Evolutionary conservation across 2,797 vertebrate species (phyloP), one percentile per base, ranked within the genome.

Genomic region (Chlorospingus semifuscus): DNA sequence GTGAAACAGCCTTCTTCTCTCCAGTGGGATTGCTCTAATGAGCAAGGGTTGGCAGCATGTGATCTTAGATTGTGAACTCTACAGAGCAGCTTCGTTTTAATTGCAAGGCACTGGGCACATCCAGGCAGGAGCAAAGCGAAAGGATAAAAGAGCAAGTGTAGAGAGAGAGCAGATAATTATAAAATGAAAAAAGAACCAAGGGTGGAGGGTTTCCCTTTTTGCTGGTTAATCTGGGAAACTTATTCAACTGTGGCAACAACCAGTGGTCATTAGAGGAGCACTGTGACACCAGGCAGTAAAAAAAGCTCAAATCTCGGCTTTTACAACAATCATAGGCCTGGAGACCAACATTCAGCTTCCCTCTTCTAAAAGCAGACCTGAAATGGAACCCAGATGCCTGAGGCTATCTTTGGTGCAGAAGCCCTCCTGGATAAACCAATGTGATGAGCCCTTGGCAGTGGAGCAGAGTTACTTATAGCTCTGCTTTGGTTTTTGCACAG

Each of bases 361-460:
- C 26, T 56, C 42, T 84, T 70, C 84, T 79, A 93, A 94, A 94
- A 93, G 74, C 61, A 79, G 93, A 55, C 68, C 86, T 52, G 46
- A 78, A 89, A 80, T 1, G 4, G 61, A 93, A 87, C 87, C 94
- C 95, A 50, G 75, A 87, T 3, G 13, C 66, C 94, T 56, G 82
- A 61, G 57, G 84, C 78, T 96, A 78, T 93, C 87, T 95, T 96
- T 91, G 90, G 87, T 89, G 70, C 72, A 83, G 87, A 49, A 82
- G 32, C 46, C 84, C 87, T 94, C 93, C 79, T 94, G 96, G 83
- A 70, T 72, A 79, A 93, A 93, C 53, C 87, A 64, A 63, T 0
- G 2, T 5, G 30, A 92, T 49, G 76, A 84, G 42, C 36, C 82
- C 57, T 85, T 96, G 95, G 86, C 93, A 93, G 59, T 24, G 49